These are phyloP conservation scores for Natator depressus DNA, from an alignment of 2,113 vertebrate genomes.

Conservation along the genomic window DNA sequence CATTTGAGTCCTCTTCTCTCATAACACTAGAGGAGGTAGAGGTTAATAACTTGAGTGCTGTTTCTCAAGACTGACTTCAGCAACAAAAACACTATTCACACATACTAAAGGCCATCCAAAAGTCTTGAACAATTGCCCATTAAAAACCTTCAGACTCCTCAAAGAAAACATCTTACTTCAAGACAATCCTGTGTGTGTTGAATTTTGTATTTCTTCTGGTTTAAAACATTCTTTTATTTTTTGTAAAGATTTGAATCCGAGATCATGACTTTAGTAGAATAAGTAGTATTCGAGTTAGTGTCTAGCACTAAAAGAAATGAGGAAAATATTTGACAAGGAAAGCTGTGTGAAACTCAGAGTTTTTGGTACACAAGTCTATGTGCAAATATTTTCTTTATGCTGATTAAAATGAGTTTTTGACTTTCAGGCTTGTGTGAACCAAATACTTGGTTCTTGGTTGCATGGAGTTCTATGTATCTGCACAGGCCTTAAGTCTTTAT, in stretches of 20 bases:
- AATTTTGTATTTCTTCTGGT: not conserved
- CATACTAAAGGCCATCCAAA: not conserved
- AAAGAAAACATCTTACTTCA: not conserved
- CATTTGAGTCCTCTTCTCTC: not conserved
- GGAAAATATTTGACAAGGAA: not conserved
- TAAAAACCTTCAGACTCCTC: not conserved
- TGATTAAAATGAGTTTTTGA: not conserved
- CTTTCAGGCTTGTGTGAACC: not conserved
- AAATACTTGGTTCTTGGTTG: not conserved
- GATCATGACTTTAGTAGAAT: not conserved
- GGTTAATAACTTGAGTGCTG: not conserved
- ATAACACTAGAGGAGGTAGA: not conserved
- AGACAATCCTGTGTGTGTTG: not conserved
- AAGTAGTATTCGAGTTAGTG: not conserved
- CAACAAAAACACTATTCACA: not conserved
- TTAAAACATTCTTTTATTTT: not conserved
- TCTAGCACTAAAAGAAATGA: not conserved
- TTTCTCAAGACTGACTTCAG: not conserved
- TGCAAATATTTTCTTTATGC: not conserved
- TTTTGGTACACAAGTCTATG: not conserved
- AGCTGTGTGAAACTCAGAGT: not conserved
- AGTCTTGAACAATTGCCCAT: not conserved
- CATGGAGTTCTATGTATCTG: not conserved
- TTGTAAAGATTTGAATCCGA: not conserved
- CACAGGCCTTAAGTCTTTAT: not conserved